phyloP scores from a whole-genome alignment of 2,888 invertebrate genomes.

The Ormyrus nitidulus region DNA sequence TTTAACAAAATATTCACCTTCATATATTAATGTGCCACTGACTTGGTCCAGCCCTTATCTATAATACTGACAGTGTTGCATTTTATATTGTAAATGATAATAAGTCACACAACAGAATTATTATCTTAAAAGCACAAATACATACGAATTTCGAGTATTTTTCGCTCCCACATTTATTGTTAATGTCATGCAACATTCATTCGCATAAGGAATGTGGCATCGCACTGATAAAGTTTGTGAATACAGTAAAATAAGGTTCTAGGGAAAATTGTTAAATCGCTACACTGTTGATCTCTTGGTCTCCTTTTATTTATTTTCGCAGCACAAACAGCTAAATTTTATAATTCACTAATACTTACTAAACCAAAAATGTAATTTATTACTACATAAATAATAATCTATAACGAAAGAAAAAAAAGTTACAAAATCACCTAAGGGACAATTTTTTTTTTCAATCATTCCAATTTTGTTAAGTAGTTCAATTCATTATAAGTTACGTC shows the following conservation, averaged over 20 bases:
- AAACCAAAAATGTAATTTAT: conserved; percentile 13
- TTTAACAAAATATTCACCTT: conserved; percentile 3
- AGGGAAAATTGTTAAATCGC: conserved; percentile 29
- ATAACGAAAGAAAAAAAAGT: conserved; percentile 27
- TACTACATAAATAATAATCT: conserved; percentile 34
- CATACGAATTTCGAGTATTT: conserved; percentile 45
- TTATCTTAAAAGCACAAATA: conserved; percentile 24
- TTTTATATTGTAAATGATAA: conserved; percentile 33
- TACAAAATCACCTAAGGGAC: conserved; percentile 28
- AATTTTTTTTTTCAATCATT: conserved; percentile 17
- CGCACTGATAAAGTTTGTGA: conserved; percentile 28
- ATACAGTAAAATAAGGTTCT: conserved; percentile 17
- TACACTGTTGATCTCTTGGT: conserved; percentile 47
- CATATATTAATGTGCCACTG: conserved; percentile 18
- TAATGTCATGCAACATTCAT: conserved; percentile 44
- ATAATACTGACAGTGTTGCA: conserved; percentile 52
- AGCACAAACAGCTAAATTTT: conserved; percentile 38
- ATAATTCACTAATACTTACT: conserved; percentile 38
- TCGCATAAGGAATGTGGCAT: conserved; percentile 51
- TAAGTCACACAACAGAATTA: conserved; percentile 19
- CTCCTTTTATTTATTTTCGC: conserved; percentile 3
- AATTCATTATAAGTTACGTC: conserved; percentile 15
- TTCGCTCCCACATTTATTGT: conserved; percentile 32
- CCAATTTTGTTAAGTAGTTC: conserved; percentile 29
- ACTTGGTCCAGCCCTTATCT: conserved; percentile 43